Conservation (phyloP, 2,888 invertebrate genomes). For the Rotaria magnacalcarata region DNA sequence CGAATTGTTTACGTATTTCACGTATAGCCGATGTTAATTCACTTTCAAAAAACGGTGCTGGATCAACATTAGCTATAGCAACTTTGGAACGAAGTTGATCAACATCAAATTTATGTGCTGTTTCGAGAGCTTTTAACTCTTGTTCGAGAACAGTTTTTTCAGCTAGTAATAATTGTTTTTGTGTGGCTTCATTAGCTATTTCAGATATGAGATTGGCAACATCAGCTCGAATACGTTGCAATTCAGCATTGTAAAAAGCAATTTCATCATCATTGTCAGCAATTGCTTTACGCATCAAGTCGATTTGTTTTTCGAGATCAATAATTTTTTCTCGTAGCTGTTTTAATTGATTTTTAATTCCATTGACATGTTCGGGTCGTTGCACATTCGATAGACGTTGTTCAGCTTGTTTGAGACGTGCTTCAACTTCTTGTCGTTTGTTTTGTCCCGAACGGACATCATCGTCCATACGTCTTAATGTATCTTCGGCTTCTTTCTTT, state of each 20-base stretch:
- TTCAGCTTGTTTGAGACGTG: slow-evolving; percentile 23
- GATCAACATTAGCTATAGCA: slow-evolving; percentile 29
- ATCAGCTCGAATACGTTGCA: slow-evolving; percentile 10
- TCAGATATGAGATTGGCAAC: slow-evolving; percentile 14
- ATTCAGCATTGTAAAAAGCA: slow-evolving; percentile 6
- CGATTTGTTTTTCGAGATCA: slow-evolving; percentile 25
- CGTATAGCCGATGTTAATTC: slow-evolving; percentile 33
- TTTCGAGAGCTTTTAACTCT: neutral
- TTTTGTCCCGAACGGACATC: slow-evolving; percentile 15
- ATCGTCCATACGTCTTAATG: neutral
- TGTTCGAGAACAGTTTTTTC: slow-evolving; percentile 15
- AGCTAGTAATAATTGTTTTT: slow-evolving; percentile 7
- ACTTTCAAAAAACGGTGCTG: slow-evolving; percentile 34
- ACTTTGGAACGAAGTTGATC: slow-evolving; percentile 36
- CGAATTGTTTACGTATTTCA: slow-evolving; percentile 33
- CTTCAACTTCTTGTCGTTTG: slow-evolving; percentile 15
- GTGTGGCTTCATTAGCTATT: slow-evolving; percentile 31
- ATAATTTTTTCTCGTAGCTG: slow-evolving; percentile 32
- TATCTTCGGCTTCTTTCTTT: slow-evolving; percentile 23
- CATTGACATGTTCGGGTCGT: neutral
- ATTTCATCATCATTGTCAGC: slow-evolving; percentile 37
- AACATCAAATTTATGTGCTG: slow-evolving; percentile 29
- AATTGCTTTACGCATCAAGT: slow-evolving; percentile 8
- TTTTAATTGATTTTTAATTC: slow-evolving; percentile 7
- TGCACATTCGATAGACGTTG: neutral